phyloP scores from a whole-genome alignment of 2,888 invertebrate genomes.

The Drosophila monieri region DNA sequence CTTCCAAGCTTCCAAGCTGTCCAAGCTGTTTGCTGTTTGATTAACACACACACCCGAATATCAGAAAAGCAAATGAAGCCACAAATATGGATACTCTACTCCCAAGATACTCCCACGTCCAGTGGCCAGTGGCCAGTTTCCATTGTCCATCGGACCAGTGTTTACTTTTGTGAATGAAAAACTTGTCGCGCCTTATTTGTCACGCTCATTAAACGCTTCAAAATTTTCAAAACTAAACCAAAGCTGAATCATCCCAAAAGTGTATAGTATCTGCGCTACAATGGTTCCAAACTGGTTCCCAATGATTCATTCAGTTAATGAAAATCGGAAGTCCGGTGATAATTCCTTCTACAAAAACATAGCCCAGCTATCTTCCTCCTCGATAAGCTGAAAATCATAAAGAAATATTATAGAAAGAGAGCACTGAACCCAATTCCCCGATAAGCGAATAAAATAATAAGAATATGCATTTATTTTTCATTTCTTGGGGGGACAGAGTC shows the following conservation, averaged over 20 bases:
- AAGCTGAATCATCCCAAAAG: conserved; percentile 59
- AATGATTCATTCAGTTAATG: conserved; percentile 53
- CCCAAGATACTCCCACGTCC: conserved; percentile 58
- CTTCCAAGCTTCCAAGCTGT: conserved; percentile 8
- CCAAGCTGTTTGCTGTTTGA: conserved; percentile 46
- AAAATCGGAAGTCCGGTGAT: conserved; percentile 68
- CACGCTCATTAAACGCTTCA: conserved; percentile 34
- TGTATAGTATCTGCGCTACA: conserved; percentile 36
- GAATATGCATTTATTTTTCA: conserved; percentile 20
- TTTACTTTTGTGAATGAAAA: conserved; percentile 68
- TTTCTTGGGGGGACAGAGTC: conserved; percentile 27
- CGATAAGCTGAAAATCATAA: conserved; percentile 24
- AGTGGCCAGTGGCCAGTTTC: conserved; percentile 13
- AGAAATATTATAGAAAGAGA: conserved; percentile 6
- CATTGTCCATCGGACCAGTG: background rate
- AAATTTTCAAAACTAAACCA: conserved; percentile 14
- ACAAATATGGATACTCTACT: conserved; percentile 28
- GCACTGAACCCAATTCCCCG: conserved; percentile 22
- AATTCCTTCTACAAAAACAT: conserved; percentile 6
- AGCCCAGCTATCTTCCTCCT: conserved; percentile 3
- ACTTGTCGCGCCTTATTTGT: conserved; percentile 61
- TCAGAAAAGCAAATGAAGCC: conserved; percentile 6
- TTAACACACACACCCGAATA: conserved; percentile 43
- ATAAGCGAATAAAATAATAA: conserved; percentile 27
- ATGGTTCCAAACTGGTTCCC: conserved; percentile 56